Evolutionary conservation across 2,113 vertebrate genomes (phyloP).

Genomic region (Chitala chitala): DNA sequence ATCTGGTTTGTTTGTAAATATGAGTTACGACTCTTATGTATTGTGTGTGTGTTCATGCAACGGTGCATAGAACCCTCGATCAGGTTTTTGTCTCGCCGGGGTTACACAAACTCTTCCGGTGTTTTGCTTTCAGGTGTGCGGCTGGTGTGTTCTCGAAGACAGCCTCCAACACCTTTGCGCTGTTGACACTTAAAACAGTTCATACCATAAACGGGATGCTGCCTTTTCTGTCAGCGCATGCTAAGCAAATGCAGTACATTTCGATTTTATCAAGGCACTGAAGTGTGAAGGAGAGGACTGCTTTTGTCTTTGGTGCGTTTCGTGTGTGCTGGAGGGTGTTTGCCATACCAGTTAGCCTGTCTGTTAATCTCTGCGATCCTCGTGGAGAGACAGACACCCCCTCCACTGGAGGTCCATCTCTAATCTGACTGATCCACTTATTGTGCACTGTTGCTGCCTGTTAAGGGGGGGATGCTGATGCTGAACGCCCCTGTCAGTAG

Average conservation of each 20-base stretch:
- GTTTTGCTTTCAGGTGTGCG: too few species aligned
- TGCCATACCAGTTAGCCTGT: slow-evolving; percentile 45
- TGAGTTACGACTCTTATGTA: too few species aligned
- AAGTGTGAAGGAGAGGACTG: too few species aligned
- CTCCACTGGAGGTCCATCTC: slow-evolving; percentile 26
- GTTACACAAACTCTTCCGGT: too few species aligned
- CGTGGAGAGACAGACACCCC: slow-evolving; percentile 38
- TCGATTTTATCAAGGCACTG: too few species aligned
- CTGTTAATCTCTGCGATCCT: slow-evolving; percentile 45
- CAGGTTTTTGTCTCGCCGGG: too few species aligned
- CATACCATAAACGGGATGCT: too few species aligned
- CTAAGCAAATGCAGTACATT: neutral
- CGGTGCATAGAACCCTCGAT: too few species aligned
- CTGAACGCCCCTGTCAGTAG: neutral
- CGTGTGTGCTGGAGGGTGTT: slow-evolving; percentile 21
- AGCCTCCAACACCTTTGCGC: too few species aligned
- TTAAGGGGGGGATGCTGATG: neutral
- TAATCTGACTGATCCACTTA: slow-evolving; percentile 52
- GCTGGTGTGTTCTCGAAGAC: neutral
- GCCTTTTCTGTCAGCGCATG: neutral
- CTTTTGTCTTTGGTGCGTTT: neutral
- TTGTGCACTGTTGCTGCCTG: neutral
- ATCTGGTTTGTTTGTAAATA: too few species aligned
- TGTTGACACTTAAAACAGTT: too few species aligned
- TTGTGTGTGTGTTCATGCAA: neutral